Evolutionary conservation across 1,140 invertebrate genomes (phyloP), one percentile per base, ranked within the genome.

Genomic region (Phymorhynchus buccinoides): DNA sequence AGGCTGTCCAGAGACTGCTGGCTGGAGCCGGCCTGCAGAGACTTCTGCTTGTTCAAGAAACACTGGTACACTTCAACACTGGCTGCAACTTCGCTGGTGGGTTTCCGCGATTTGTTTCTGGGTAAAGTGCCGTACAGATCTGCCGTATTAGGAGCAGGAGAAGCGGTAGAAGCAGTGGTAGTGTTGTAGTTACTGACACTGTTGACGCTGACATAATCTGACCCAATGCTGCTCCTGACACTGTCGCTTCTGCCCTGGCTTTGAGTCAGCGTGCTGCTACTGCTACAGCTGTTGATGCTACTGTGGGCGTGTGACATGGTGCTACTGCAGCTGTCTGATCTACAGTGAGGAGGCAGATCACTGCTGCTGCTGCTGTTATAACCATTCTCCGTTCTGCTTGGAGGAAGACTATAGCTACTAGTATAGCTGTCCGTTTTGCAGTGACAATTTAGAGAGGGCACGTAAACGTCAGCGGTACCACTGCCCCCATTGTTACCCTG

Each of bases 111-210:
- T 39, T 83, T 83, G 52, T 88, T 88, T 56, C 89, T 80, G 6
- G 90, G 88, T 39, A 90, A 71, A 7, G 90, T 88, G 52, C 87
- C 88, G 85, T 90, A 91, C 52, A 88, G 81, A 73, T 90, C 89
- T 18, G 88, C 79, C 56, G 56, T 62, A 27, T 27, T 27, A 27
- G 22, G 18, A 48, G 7, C 44, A 48, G 7, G 7, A 48, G 7
- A 6, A 48, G 7, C 44, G 18, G 44, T 18, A 48, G 7, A 6
- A 48, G 7, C 44, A 48, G 7, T 18, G 18, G 7, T 18, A 18
- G 7, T 18, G 18, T 9, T 18, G 4, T 27, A 16, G 22, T 4
- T 27, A 22, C 56, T 9, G 56, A 62, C 22, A 9, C 56, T 62
- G 56, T 62, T 62, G 18, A 62, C 22, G 6, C 18, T 22, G 14